These are phyloP conservation scores for Oasisia sp. DNA, from an alignment of 2,888 invertebrate species.

Conservation along the genomic window DNA sequence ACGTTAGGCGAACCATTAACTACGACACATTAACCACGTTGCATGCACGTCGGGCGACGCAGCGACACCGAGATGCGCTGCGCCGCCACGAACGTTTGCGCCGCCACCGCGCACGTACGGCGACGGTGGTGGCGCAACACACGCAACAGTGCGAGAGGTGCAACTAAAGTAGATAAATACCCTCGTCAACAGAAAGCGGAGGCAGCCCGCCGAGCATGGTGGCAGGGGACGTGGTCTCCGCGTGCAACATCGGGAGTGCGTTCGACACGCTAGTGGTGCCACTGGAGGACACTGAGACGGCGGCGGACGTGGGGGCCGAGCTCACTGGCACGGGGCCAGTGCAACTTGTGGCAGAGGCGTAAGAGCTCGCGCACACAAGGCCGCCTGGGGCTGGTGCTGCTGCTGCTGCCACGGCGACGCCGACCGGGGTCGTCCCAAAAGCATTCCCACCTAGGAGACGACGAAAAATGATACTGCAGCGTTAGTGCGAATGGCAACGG, in stretches of 20 bases:
- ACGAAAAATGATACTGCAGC: background rate
- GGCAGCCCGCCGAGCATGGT: constrained; percentile 9
- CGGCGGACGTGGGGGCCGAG: background rate
- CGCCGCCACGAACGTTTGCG: background rate
- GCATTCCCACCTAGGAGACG: background rate
- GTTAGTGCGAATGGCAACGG: background rate
- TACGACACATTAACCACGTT: background rate
- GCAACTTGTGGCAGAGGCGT: background rate
- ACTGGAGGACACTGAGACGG: background rate
- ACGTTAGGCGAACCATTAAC: background rate
- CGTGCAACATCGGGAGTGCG: background rate
- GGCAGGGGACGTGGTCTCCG: background rate
- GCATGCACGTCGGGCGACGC: background rate
- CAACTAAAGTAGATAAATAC: background rate
- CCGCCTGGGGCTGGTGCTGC: background rate
- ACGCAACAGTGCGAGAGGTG: background rate
- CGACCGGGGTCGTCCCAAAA: background rate
- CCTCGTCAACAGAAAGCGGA: constrained; percentile 12
- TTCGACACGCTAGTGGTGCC: background rate
- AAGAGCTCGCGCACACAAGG: background rate
- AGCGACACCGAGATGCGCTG: background rate
- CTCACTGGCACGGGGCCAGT: background rate
- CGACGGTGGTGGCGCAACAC: background rate
- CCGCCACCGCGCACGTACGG: background rate
- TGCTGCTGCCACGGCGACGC: background rate